Evolutionary conservation across 2,888 invertebrate species (phyloP).

Genomic region (Pheosia tremula): DNA sequence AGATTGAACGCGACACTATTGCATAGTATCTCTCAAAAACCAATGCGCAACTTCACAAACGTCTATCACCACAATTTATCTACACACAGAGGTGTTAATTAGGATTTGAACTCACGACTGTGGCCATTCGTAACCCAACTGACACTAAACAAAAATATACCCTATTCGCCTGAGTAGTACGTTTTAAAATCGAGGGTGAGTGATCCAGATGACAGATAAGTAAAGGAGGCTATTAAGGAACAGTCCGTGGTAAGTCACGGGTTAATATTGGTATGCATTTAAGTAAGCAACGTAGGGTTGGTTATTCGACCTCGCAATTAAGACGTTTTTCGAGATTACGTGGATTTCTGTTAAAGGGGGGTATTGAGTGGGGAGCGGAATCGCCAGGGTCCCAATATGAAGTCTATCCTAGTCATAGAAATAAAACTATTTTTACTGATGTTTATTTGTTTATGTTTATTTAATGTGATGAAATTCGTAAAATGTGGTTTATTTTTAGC

Average conservation of each 20-base stretch:
- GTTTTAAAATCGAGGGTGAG: conserved; percentile 32
- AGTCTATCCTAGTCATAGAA: no score
- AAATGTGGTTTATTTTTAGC: no score
- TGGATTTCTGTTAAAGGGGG: conserved; percentile 7
- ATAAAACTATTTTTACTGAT: no score
- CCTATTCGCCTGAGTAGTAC: conserved; percentile 30
- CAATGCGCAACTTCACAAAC: conserved; percentile 56
- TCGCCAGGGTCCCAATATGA: neutral
- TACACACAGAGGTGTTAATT: conserved; percentile 80
- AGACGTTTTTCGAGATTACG: conserved; percentile 56
- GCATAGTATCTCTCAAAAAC: conserved; percentile 48
- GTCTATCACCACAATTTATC: conserved; percentile 80
- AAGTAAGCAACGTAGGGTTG: conserved; percentile 67
- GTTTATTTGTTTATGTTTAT: no score
- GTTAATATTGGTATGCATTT: conserved; percentile 73
- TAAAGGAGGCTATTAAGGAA: conserved; percentile 72
- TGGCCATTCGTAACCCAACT: conserved; percentile 54
- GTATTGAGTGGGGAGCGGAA: neutral
- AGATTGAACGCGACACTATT: conserved; percentile 35
- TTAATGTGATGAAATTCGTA: no score
- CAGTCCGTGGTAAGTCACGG: conserved; percentile 72
- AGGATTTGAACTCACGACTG: conserved; percentile 81
- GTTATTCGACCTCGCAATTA: conserved; percentile 63
- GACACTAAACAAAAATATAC: conserved; percentile 36
- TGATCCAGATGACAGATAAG: conserved; percentile 70